These are phyloP conservation scores for Nansenia antarctica DNA, from an alignment of 2,113 vertebrate species.

Conservation along the genomic window DNA sequence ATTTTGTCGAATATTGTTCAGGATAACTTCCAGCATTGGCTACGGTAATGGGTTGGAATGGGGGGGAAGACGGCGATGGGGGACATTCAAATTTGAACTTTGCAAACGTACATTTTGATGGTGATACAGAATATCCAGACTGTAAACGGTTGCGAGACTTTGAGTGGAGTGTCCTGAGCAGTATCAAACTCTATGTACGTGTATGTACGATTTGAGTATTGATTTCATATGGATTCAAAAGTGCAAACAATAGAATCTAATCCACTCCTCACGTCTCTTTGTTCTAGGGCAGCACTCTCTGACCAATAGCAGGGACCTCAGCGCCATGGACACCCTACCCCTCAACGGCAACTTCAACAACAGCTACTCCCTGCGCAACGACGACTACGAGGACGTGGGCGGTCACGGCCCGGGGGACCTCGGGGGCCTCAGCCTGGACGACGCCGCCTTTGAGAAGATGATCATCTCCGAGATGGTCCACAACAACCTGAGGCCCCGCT, in stretches of 20 bases:
- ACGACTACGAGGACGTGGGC: slow-evolving; percentile 86
- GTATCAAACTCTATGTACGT: slow-evolving; percentile 80
- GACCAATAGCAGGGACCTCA: slow-evolving; percentile 98
- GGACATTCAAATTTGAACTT: not conserved
- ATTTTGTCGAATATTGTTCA: slow-evolving; percentile 81
- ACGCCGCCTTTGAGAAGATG: slow-evolving; percentile 97
- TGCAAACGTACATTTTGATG: not conserved
- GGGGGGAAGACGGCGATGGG: not conserved
- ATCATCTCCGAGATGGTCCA: slow-evolving; percentile 99
- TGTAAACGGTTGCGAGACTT: not conserved
- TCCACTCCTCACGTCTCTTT: slow-evolving; percentile 42
- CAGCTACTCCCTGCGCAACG: slow-evolving; percentile 95
- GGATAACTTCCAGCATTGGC: slow-evolving; percentile 81
- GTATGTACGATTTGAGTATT: too few species aligned
- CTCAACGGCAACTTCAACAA: slow-evolving; percentile 99
- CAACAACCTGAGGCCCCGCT: slow-evolving; percentile 91
- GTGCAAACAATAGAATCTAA: slow-evolving; percentile 20
- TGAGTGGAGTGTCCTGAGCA: slow-evolving; percentile 88
- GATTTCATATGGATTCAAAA: not conserved
- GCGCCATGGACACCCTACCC: slow-evolving; percentile 99
- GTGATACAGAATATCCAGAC: not conserved
- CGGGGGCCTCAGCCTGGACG: slow-evolving; percentile 90
- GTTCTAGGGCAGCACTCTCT: slow-evolving; percentile 95
- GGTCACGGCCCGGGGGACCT: slow-evolving; percentile 81
- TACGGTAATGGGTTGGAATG: slow-evolving; percentile 34